phyloP scores from a whole-genome alignment of 1,140 invertebrate species.

The Drosophila jambulina region DNA sequence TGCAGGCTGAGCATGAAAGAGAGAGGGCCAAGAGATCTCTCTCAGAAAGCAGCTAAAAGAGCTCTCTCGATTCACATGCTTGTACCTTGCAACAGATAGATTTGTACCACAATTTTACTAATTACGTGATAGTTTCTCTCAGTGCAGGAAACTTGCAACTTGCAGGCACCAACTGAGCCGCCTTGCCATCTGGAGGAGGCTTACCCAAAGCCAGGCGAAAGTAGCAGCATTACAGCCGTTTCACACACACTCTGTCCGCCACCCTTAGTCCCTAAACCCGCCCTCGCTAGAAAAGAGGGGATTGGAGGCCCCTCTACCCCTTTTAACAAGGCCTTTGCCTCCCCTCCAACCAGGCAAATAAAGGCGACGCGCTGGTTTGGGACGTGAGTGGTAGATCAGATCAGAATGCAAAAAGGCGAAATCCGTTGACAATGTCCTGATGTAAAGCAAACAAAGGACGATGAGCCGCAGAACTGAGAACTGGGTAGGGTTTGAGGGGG shows the following conservation, averaged over 20 bases:
- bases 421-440: constrained; percentile 54
- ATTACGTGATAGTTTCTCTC: not conserved
- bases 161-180: constrained; percentile 17
- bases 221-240: constrained; percentile 49
- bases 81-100: not conserved
- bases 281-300: not conserved
- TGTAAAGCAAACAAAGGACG: constrained; percentile 73
- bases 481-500: not conserved
- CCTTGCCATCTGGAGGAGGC: constrained; percentile 39
- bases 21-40: not conserved
- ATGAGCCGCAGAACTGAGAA: constrained; percentile 9
- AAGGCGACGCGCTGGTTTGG: constrained; percentile 20
- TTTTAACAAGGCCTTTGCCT: not conserved
- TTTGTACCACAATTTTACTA: not conserved
- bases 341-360: constrained; percentile 28
- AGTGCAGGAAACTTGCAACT: constrained; percentile 19
- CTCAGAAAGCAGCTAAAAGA: not conserved
- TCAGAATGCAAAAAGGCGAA: constrained; percentile 57
- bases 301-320: not conserved
- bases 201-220: constrained; percentile 62
- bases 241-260: constrained; percentile 15
- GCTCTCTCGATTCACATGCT: not conserved
- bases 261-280: not conserved
- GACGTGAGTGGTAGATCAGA: constrained; percentile 43
- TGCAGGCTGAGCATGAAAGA: too few species aligned